Conservation (phyloP, 2,113 vertebrate species). For the Chamaea fasciata region DNA sequence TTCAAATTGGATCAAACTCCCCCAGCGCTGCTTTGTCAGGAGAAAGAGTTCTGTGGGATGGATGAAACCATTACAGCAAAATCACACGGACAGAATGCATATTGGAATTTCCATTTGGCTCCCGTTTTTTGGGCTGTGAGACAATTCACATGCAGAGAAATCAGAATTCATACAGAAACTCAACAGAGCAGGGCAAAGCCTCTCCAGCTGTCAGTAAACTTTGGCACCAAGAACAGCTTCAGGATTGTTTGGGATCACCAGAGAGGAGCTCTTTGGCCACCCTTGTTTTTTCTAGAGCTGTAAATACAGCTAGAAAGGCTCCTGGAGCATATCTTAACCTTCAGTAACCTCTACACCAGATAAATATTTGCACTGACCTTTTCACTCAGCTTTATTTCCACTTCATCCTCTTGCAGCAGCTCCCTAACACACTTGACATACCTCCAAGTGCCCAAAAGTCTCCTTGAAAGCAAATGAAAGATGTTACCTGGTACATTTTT, state of each 20-base stretch:
- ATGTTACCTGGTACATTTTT: not conserved
- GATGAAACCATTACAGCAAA: not conserved
- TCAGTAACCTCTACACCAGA: not conserved
- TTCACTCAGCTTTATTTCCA: not conserved
- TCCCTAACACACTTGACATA: not conserved
- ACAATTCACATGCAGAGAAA: not conserved
- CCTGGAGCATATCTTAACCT: not conserved
- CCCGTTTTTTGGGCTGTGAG: not conserved
- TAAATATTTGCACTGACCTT: not conserved
- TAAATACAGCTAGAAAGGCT: not conserved
- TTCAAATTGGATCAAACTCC: not conserved
- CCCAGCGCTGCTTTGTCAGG: not conserved
- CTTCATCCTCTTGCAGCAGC: not conserved
- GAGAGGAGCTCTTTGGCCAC: not conserved
- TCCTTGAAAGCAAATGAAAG: not conserved
- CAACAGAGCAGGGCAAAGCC: not conserved
- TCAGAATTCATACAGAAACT: not conserved
- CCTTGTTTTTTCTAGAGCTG: not conserved
- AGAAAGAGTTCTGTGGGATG: not conserved
- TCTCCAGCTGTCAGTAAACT: not conserved
- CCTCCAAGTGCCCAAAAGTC: not conserved
- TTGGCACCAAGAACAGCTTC: not conserved
- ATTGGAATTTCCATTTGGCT: slow-evolving; percentile 20
- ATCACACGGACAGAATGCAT: not conserved
- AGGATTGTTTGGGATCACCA: not conserved